Percentiles rank a stretch among this genome's conserved stretches.
These are phyloP conservation scores for Excalfactoria chinensis DNA, from an alignment of 2,113 vertebrate species.

Conservation along the genomic window DNA sequence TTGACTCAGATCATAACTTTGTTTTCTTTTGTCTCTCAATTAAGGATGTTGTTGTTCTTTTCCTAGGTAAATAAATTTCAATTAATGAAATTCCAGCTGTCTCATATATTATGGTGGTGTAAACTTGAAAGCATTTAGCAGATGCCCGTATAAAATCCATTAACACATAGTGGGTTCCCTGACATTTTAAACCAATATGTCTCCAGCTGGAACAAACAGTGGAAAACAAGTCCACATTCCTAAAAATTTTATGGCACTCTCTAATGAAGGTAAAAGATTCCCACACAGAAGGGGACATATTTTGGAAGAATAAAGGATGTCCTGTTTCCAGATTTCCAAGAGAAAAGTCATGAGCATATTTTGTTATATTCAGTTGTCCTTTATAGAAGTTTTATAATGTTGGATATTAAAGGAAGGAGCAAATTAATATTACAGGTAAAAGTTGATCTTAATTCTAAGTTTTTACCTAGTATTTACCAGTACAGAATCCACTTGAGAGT, in stretches of 20 bases:
- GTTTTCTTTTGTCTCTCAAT: constrained; percentile 46
- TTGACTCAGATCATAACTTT: constrained; percentile 49
- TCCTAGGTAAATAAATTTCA: constrained; percentile 61
- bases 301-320: neutral
- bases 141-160: constrained; percentile 17
- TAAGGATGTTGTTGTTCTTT: neutral
- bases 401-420: neutral
- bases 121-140: constrained; percentile 59
- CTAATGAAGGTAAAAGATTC: neutral
- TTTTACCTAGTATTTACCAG: neutral
- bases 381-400: neutral
- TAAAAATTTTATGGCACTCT: neutral
- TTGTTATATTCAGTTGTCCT: neutral
- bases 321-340: neutral
- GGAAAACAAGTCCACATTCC: neutral
- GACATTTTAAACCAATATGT: constrained; percentile 42
- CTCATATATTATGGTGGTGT: constrained; percentile 5
- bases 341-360: neutral
- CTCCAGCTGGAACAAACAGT: constrained; percentile 29
- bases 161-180: constrained; percentile 16
- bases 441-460: neutral
- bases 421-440: neutral
- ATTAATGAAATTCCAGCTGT: constrained; percentile 65
- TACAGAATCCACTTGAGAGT: neutral
- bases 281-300: neutral